Evolutionary conservation across 1,140 invertebrate species (phyloP).

Genomic region (Zaprionus tsacasi): DNA sequence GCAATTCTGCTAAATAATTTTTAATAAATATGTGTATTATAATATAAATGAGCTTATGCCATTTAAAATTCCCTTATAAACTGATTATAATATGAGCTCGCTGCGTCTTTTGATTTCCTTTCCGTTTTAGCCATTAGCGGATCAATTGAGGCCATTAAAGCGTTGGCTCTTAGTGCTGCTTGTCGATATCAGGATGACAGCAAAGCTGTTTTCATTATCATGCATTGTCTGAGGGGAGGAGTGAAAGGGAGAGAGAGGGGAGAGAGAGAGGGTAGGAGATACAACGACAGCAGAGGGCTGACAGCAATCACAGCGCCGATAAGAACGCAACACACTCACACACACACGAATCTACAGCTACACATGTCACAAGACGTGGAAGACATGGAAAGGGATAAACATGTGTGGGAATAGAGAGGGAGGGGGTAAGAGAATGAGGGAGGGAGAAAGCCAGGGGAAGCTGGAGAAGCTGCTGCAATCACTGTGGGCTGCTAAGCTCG

Average conservation of each 20-base stretch:
- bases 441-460: neutral
- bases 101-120: neutral
- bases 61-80: neutral
- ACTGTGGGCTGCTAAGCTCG: conserved; percentile 39
- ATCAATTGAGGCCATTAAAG: conserved; percentile 24
- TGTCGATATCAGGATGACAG: conserved; percentile 10
- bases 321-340: conserved; percentile 11
- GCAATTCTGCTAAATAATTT: too few relatives aligned
- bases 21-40: too few relatives aligned
- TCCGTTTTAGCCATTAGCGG: conserved; percentile 9
- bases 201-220: conserved; percentile 43
- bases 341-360: conserved; percentile 6
- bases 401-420: neutral
- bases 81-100: neutral
- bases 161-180: neutral
- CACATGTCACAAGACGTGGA: conserved; percentile 27
- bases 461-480: conserved; percentile 70
- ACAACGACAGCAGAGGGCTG: conserved; percentile 15
- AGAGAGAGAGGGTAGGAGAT: neutral
- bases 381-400: neutral
- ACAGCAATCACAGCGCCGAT: conserved; percentile 36
- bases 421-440: too few relatives aligned
- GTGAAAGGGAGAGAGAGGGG: too few relatives aligned
- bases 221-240: conserved; percentile 14
- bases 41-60: too few relatives aligned